phyloP scores from a whole-genome alignment of 2,797 vertebrate species.

The Phrynocephalus vlangalii region DNA sequence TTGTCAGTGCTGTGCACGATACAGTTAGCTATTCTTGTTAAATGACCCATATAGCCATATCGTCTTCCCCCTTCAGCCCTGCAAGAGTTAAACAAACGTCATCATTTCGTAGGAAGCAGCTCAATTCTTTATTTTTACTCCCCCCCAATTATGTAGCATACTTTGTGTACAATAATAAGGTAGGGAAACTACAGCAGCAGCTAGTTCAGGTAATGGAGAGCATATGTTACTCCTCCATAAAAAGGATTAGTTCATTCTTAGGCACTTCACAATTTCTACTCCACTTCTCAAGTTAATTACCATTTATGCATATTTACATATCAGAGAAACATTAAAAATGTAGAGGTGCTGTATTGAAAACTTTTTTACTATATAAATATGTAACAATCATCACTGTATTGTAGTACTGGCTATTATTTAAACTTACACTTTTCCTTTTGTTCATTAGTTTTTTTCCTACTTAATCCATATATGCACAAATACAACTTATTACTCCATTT shows the following conservation, averaged over 20 bases:
- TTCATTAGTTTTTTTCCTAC: not conserved
- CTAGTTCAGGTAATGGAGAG: rapidly evolving
- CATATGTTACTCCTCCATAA: not conserved
- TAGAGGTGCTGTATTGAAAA: not conserved
- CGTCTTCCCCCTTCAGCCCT: slow-evolving; percentile 93
- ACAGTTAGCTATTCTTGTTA: slow-evolving; percentile 98
- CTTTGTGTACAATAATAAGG: not conserved
- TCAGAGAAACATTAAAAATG: not conserved
- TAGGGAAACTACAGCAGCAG: not conserved
- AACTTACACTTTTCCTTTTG: not conserved
- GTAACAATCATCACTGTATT: not conserved
- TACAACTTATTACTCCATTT: not conserved
- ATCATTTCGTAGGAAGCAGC: not conserved
- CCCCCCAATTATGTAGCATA: not conserved
- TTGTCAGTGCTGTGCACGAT: slow-evolving; percentile 96
- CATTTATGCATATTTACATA: not conserved
- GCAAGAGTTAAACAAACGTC: slow-evolving; percentile 32
- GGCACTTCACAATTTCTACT: not conserved
- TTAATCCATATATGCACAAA: not conserved
- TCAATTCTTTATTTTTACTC: rapidly evolving
- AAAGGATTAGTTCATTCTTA: not conserved
- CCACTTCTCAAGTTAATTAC: not conserved
- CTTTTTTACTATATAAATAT: not conserved
- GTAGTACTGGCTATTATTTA: not conserved
- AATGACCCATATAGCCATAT: slow-evolving; percentile 97